Conservation (phyloP, 2,888 invertebrate species). For the Leptopilina syphax region DNA sequence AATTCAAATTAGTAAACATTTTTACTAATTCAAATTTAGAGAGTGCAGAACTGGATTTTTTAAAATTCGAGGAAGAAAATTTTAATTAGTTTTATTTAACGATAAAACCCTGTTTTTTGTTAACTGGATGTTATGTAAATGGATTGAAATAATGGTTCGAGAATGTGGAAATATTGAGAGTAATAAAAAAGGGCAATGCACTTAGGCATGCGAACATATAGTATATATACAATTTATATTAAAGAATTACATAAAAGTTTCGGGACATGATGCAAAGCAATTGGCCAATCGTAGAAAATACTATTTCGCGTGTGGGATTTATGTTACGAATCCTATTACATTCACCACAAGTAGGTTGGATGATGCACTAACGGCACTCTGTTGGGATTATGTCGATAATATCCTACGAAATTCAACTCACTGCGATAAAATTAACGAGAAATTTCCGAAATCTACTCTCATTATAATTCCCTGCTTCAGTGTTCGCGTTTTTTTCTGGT, state of each 20-base stretch:
- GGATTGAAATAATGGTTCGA: too few relatives aligned
- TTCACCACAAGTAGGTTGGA: conserved; percentile 13
- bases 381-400: conserved; percentile 13
- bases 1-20: too few relatives aligned
- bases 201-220: not conserved
- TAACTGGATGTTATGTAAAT: too few relatives aligned
- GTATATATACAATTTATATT: too few relatives aligned
- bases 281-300: conserved; percentile 28
- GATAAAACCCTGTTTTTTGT: too few relatives aligned
- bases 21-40: too few relatives aligned
- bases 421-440: conserved; percentile 10
- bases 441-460: not conserved
- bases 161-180: not conserved
- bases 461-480: conserved; percentile 6
- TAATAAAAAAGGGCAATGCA: not conserved
- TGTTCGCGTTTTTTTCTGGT: not conserved
- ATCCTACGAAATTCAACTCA: conserved; percentile 11
- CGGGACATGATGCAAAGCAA: conserved; percentile 30
- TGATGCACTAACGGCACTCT: conserved; percentile 24
- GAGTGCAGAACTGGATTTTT: too few relatives aligned
- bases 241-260: conserved; percentile 31
- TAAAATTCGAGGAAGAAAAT: too few relatives aligned
- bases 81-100: too few relatives aligned
- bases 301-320: conserved; percentile 32
- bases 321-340: conserved; percentile 23